These are phyloP conservation scores for Mus caroli DNA, from an alignment of 2,797 vertebrate species.

Conservation along the genomic window DNA sequence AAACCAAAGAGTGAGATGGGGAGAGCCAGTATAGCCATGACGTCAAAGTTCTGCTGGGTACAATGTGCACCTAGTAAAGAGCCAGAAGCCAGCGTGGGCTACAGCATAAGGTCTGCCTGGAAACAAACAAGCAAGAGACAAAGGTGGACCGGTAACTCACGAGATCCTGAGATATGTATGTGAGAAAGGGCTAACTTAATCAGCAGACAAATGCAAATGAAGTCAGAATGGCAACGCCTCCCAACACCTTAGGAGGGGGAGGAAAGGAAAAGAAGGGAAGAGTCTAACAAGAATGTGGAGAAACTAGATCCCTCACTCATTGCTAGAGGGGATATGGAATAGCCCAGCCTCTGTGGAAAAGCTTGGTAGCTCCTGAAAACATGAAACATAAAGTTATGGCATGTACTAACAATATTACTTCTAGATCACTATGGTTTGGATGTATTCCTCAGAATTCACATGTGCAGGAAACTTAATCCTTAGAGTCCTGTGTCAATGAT, in stretches of 20 bases:
- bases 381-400: neutral
- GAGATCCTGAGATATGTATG: neutral
- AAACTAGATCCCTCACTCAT: neutral
- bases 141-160: neutral
- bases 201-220: neutral
- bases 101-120: neutral
- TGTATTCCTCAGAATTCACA: neutral
- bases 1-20: neutral
- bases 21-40: neutral
- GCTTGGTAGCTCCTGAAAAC: neutral
- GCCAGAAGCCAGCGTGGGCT: neutral
- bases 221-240: neutral
- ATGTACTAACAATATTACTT: neutral
- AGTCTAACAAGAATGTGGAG: neutral
- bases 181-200: neutral
- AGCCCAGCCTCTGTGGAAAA: neutral
- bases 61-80: neutral
- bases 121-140: neutral
- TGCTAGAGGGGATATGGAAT: neutral
- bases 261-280: neutral
- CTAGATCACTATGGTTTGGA: neutral
- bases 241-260: too few relatives aligned
- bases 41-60: neutral
- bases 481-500: neutral
- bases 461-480: neutral